Conservation (phyloP, 2,113 vertebrate genomes). For the Ptilonorhynchus violaceus region DNA sequence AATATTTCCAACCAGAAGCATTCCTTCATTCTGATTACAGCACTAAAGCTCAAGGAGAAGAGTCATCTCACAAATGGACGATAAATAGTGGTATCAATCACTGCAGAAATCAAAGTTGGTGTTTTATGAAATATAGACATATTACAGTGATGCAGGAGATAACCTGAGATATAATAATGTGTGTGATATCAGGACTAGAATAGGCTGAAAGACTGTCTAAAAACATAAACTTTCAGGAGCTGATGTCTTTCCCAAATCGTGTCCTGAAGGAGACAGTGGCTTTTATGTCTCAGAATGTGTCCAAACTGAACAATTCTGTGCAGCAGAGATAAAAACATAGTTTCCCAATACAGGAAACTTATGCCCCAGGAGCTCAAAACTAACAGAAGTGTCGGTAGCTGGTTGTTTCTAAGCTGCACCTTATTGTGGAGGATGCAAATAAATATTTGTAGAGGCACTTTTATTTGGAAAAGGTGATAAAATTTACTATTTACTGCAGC, state of each 20-base stretch:
- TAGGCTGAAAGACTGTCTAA: neutral
- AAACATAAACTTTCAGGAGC: neutral
- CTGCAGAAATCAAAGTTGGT: slow-evolving; percentile 11
- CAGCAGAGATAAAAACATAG: neutral
- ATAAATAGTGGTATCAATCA: slow-evolving; percentile 19
- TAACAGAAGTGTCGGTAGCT: neutral
- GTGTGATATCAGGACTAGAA: neutral
- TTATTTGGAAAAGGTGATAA: neutral
- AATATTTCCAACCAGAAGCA: neutral
- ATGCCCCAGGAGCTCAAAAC: neutral
- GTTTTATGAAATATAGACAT: slow-evolving; percentile 11
- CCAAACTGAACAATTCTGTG: neutral
- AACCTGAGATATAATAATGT: neutral
- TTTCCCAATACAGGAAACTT: neutral
- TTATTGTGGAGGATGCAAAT: neutral
- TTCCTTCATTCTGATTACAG: slow-evolving; percentile 20
- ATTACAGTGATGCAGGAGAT: neutral
- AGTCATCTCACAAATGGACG: neutral
- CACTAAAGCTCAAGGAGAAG: slow-evolving; percentile 33
- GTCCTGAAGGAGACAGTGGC: slow-evolving; percentile 11
- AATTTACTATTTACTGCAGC: neutral
- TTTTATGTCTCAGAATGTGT: slow-evolving; percentile 13
- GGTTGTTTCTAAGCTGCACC: neutral
- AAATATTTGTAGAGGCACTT: neutral
- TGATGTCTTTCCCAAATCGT: neutral